Base-by-base conservation (phyloP, 1,140 invertebrate genomes). In the Euschistus heros region DNA sequence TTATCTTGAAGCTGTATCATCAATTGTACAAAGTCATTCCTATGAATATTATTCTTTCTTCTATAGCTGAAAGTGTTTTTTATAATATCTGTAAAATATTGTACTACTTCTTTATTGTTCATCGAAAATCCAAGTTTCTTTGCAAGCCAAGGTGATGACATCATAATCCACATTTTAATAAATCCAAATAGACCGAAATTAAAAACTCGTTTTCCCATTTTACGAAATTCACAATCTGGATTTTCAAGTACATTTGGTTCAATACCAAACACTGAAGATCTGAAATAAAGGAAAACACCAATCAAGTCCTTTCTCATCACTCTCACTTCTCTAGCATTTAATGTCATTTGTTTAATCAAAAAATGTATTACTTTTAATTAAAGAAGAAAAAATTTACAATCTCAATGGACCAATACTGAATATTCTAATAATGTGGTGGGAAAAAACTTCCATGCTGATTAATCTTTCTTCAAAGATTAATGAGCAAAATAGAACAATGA, bases 1-100 rank as follows among this genome's bases (percentile, higher is more conserved):
- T 66, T 42, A 17, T 66, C 62, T 44, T 69, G 66, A 18, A 71
- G 37, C n/a, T 69, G 63, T 4, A 71, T 66, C 62, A 73, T 62
- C n/a, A 73, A 37, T 55, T 73, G 65, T 30, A 73, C 30, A 54
- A 73, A 75, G 50, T 81, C 80, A 18, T 77, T 76, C 26, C 75
- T 71, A 14, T 68, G 70, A 0, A 74, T 70, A 42, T 76, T 75
- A 63, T 78, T 76, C 62, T 74, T 70, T 18, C 75, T 70, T 46
- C 79, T 69, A 27, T 75, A 71, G 22, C 76, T 69, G 0, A 80
- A 70, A 0, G 75, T 75, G 8, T 74, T 70, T 60, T 73, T 46
- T 17, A 63, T 50, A 14, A 46, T 46, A 15, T 46, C 62, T 20
- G 22, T 22, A 15, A 63, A 50, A 59, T 59, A 50, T 50, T 18